Evolutionary conservation across 1,140 invertebrate species (phyloP).

Genomic region (Trialeurodes vaporariorum): DNA sequence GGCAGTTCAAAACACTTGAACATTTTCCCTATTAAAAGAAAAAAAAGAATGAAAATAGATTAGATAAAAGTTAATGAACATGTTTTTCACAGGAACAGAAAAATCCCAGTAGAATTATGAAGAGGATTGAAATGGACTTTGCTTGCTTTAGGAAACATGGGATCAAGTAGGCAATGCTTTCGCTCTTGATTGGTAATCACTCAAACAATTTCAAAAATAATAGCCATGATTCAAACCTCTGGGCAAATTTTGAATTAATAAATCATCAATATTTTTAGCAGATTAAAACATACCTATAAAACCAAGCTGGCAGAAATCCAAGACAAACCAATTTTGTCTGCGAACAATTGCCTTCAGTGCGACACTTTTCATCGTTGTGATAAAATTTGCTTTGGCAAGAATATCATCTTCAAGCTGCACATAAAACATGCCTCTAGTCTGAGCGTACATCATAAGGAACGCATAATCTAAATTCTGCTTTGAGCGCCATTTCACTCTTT

Average conservation of each 20-base stretch:
- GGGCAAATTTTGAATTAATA: too few species aligned
- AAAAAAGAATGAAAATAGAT: conserved; percentile 10
- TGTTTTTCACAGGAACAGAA: too few species aligned
- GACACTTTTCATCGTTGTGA: conserved; percentile 79
- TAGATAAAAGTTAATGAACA: too few species aligned
- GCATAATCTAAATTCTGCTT: conserved; percentile 96
- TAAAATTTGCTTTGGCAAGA: conserved; percentile 72
- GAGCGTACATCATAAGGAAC: conserved; percentile 91
- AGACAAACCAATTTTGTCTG: conserved; percentile 73
- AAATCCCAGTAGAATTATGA: too few species aligned
- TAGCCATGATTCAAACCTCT: too few species aligned
- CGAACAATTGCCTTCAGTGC: conserved; percentile 62
- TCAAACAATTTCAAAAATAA: too few species aligned
- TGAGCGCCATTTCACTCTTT: conserved; percentile 84
- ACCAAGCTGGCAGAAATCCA: conserved; percentile 89
- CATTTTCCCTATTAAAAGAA: conserved; percentile 63
- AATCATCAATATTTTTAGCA: too few species aligned
- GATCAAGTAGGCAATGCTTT: too few species aligned
- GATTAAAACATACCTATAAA: conserved; percentile 59
- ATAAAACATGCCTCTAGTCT: conserved; percentile 65
- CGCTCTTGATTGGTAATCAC: too few species aligned
- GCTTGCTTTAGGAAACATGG: too few species aligned
- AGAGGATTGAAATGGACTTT: too few species aligned
- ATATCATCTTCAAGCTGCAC: conserved; percentile 94
- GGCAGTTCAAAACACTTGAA: conserved; percentile 82